Evolutionary conservation across 2,888 invertebrate genomes (phyloP), one percentile per base, ranked within the genome.

Genomic region (Clanis bilineata): DNA sequence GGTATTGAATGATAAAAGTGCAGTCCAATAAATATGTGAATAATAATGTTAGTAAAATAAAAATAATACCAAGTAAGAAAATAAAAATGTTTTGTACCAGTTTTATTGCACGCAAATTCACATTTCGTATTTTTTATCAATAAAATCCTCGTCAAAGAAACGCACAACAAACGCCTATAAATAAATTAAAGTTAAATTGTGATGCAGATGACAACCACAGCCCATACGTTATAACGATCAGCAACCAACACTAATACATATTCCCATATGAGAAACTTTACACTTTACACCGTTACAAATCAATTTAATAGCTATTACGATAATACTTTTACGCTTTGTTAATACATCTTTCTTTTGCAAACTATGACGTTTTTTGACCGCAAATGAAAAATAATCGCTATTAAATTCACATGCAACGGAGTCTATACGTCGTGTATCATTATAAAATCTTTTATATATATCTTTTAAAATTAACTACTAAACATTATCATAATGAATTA

Each of bases 191-290:
- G 61, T 64, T 63, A 76, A 73, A 78, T 83, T 86, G 83, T 86
- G 85, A 87, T 86, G 82, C 78, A 78, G 76, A 80, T 80, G 80
- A 79, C 77, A 83, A 82, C 85, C 85, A 86, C 85, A 86, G 85
- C 83, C 81, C 73, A 60, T 64, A 64, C 71, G 62, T 65, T 65
- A 61, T 62, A 62, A 68, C 44, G 39, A 39, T 58, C 38, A 58
- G 38, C 58, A 39, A 58, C 41, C 41, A 44, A 64, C 63, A 58
- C 58, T 62, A 62, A 51, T 32, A 51, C 51, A 51, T 51, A 32
- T 59, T 59, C 55, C 39, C 57, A 56, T 18, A 32, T 15, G 36
- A 22, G 54, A 59, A 43, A 55, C 43, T 22, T 28, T n/a, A 32
- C 25, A 56, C 60, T 58, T n/a, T n/a, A n/a, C n/a, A n/a, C n/a